These are phyloP conservation scores for Chlorodrepanis virens DNA, from an alignment of 2,113 vertebrate genomes.

Conservation along the genomic window DNA sequence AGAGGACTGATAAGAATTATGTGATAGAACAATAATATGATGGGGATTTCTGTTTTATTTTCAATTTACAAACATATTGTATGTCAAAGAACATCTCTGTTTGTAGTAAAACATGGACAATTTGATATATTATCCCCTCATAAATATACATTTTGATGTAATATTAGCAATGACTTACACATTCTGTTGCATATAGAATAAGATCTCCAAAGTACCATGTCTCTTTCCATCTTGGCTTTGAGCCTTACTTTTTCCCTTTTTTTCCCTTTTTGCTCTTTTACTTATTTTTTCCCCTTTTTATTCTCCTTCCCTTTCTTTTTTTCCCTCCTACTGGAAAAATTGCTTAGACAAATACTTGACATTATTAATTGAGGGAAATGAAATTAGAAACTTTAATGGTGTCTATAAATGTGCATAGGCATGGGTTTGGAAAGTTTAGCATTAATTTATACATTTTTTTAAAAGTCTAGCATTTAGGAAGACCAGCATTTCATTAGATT, in stretches of 20 bases:
- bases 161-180: background rate
- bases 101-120: background rate
- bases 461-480: background rate
- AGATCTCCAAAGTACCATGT: background rate
- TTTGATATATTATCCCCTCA: background rate
- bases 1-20: background rate
- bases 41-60: background rate
- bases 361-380: background rate
- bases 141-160: background rate
- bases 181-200: background rate
- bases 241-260: background rate
- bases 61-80: background rate
- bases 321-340: background rate
- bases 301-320: background rate
- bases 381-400: background rate
- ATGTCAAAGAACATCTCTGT: background rate
- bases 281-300: background rate
- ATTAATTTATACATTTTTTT: background rate
- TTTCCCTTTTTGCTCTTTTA: accelerated
- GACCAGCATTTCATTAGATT: accelerated
- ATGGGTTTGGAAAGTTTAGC: background rate
- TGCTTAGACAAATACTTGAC: background rate
- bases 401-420: background rate
- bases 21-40: background rate
- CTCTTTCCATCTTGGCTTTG: background rate